Base-by-base conservation (phyloP, 2,888 invertebrate genomes). In the Drosophila pseudotakahashii region DNA sequence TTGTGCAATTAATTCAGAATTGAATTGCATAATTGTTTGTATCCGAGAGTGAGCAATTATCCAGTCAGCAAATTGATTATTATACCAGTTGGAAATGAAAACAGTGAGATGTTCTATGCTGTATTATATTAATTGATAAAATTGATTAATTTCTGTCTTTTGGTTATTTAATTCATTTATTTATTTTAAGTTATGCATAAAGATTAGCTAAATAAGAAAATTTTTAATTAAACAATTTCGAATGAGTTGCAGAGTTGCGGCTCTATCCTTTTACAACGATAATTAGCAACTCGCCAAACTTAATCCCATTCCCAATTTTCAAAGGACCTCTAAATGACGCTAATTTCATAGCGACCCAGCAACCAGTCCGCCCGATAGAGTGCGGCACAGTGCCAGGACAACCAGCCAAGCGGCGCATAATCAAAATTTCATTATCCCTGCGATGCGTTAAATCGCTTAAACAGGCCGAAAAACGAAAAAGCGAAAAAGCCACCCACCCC, bases 391-490 rank as follows among this genome's bases (percentile, higher is more conserved):
- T n/a, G 60, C 58, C 14, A 41, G 58, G 39, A 59, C 52, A 76
- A 36, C 19, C 84, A 84, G 79, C 82, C 79, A 84, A 84, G 88
- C 84, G 79, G 52, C 58, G 73, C 83, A 85, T 85, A 85, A 85
- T 85, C 85, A 89, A 89, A 89, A 89, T 85, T 85, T 89, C 88
- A 85, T 85, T 85, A 85, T 85, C 86, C 88, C 78, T 77, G 86
- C 83, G 81, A 89, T 89, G 90, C 89, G 89, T 90, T 89, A 90
- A 89, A 89, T 89, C 88, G 88, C 73, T 90, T 80, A 87, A 85
- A 89, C 81, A 88, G 84, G 84, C 78, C 79, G 75, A 88, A 85
- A 76, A 69, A 39, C 70, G 59, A 7, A 7, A 16, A 1, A 42
- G 19, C 42, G 19, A 19, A 6, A 19, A 41, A 59, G 60, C 69